Percentiles rank a stretch among this genome's conserved stretches.
Conservation (phyloP, 2,797 vertebrate genomes). For the Poeciliopsis infans region DNA sequence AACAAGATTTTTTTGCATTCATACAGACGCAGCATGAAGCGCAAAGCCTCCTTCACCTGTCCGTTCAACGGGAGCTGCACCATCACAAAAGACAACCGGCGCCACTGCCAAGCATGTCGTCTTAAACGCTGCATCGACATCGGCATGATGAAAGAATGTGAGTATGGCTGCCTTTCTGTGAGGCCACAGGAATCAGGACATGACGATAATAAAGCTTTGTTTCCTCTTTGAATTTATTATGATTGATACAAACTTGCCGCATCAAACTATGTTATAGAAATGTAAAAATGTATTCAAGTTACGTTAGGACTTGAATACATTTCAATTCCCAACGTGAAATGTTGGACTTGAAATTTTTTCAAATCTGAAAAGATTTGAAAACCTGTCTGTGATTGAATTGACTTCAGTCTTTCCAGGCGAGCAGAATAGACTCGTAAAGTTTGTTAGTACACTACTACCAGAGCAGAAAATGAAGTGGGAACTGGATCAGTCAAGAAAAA, state of each 20-base stretch:
- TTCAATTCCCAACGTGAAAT: no score
- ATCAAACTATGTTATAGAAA: background rate
- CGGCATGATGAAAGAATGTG: conserved; percentile 89
- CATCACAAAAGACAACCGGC: conserved; percentile 98
- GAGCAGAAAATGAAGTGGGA: background rate
- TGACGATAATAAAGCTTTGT: background rate
- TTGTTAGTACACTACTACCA: background rate
- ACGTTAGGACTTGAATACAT: background rate
- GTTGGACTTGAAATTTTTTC: no score
- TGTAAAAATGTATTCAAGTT: background rate
- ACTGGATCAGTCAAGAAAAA: background rate
- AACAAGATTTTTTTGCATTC: conserved; percentile 17
- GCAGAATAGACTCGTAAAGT: background rate
- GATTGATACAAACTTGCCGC: background rate
- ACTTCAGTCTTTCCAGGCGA: background rate
- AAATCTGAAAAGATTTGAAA: no score
- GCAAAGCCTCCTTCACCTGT: conserved; percentile 93
- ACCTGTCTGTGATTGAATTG: background rate
- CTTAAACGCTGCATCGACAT: conserved; percentile 90
- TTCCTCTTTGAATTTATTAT: background rate
- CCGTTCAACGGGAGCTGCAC: conserved; percentile 92
- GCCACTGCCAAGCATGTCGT: conserved; percentile 97
- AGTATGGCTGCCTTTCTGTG: conserved; percentile 70
- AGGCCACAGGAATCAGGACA: background rate
- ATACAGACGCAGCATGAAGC: conserved; percentile 95